Evolutionary conservation across 2,797 vertebrate species (phyloP).

Genomic region (Staurois parvus): DNA sequence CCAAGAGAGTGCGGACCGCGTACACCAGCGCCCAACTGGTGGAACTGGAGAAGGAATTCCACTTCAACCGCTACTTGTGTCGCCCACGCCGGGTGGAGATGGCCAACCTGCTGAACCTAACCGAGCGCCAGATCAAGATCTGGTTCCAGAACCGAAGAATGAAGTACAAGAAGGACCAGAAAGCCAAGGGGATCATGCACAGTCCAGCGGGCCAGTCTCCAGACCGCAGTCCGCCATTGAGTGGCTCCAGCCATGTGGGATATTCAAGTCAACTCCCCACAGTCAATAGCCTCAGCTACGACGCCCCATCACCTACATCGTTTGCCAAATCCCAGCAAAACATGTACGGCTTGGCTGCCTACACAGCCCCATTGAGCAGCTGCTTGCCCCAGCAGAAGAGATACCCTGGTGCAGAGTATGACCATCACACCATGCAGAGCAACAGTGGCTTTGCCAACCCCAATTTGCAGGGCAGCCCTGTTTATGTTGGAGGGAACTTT

Average conservation of each 20-base stretch:
- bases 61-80: constrained; percentile 98
- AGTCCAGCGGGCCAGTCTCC: constrained; percentile 96
- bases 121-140: constrained; percentile 98
- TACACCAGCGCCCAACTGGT: constrained; percentile 98
- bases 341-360: constrained; percentile 98
- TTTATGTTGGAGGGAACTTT: constrained; percentile 98
- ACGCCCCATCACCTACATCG: constrained; percentile 93
- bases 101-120: constrained; percentile 97
- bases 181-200: constrained; percentile 97
- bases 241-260: constrained; percentile 91
- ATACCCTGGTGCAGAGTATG: constrained; percentile 94
- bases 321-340: constrained; percentile 98
- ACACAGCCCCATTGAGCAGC: constrained; percentile 96
- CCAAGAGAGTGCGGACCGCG: constrained; percentile 96
- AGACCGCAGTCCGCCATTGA: constrained; percentile 93
- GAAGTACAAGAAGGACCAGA: constrained; percentile 99
- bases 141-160: constrained; percentile 99
- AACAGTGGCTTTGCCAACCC: constrained; percentile 90
- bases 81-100: constrained; percentile 96
- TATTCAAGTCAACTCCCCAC: constrained; percentile 94
- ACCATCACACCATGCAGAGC: constrained; percentile 95
- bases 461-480: constrained; percentile 97
- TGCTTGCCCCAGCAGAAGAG: constrained; percentile 98
- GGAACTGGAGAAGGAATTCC: constrained; percentile 98
- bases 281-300: constrained; percentile 90